Evolutionary conservation across 2,797 vertebrate species (phyloP), one percentile per base, ranked within the genome.

Genomic region (Danio jaintianensis): DNA sequence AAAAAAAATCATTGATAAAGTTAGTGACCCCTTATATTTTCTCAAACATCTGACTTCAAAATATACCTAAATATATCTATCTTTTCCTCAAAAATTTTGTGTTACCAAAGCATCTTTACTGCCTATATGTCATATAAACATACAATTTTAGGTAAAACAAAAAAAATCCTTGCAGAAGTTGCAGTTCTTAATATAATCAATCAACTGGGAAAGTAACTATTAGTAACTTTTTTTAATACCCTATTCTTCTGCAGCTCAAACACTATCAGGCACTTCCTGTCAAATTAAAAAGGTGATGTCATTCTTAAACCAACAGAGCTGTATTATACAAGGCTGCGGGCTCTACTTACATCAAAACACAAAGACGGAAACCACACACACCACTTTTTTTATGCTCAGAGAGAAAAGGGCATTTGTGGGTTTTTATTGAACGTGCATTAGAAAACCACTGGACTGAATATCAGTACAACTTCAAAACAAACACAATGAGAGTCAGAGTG

Each of bases 221-320:
- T 29, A 29, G 29, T 29, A 29, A 29, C 29, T 29, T 29, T 29
- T 29, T 29, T 3, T n/a, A n/a, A 29, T 29, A 1, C 29, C 29
- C 29, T 3, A 29, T 29, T 29, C 29, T 29, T 1, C 29, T 29
- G 29, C 29, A 29, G 55, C 11, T 43, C 18, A n/a, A 66, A 45
- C 52, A 62, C 72, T 42, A 42, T 58, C 40, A 22, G 38, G 29
- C 45, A 61, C 53, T 29, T 29, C 29, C 76, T 68, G 66, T 69
- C 55, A 52, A 78, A 50, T 69, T 20, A 48, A 78, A 69, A 50
- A 36, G 22, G 12, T 78, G 64, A 78, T 20, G 43, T 78, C 76
- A 69, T 12, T 40, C 53, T 59, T 5, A 4, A 43, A 45, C 11
- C 48, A 78, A 78, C 15, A 48, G 59, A 38, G 55, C 75, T 42